Percentiles rank a stretch among this genome's conserved stretches.
These are phyloP conservation scores for Nothobranchius furzeri DNA, from an alignment of 2,113 vertebrate genomes.

Conservation along the genomic window DNA sequence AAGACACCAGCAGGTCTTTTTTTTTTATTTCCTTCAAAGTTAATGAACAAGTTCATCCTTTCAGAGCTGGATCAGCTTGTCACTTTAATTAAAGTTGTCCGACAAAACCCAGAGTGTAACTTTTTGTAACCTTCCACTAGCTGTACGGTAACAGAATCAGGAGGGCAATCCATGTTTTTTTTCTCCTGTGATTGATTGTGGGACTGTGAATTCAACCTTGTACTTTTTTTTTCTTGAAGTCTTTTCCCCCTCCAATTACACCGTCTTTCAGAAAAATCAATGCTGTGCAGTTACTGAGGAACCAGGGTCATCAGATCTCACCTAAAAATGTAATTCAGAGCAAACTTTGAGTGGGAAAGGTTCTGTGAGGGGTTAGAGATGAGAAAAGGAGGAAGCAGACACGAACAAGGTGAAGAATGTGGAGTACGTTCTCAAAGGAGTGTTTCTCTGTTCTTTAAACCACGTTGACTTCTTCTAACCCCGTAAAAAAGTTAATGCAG, in stretches of 20 bases:
- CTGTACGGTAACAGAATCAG: neutral
- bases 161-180: neutral
- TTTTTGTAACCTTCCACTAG: neutral
- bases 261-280: neutral
- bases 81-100: neutral
- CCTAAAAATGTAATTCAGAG: neutral
- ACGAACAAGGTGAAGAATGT: neutral
- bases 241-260: neutral
- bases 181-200: neutral
- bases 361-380: neutral
- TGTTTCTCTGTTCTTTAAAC: too few relatives aligned
- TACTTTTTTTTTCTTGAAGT: neutral
- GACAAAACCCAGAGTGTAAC: neutral
- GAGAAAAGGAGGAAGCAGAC: neutral
- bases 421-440: neutral
- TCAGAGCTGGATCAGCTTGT: neutral
- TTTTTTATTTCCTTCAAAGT: neutral
- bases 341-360: neutral
- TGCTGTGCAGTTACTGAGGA: neutral
- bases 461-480: too few relatives aligned
- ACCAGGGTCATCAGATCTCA: neutral
- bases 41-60: neutral
- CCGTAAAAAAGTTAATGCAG: too few relatives aligned
- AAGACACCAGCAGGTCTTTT: neutral
- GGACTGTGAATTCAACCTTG: neutral